Conservation (phyloP, 2,113 vertebrate genomes). For the Prinia subflava region DNA sequence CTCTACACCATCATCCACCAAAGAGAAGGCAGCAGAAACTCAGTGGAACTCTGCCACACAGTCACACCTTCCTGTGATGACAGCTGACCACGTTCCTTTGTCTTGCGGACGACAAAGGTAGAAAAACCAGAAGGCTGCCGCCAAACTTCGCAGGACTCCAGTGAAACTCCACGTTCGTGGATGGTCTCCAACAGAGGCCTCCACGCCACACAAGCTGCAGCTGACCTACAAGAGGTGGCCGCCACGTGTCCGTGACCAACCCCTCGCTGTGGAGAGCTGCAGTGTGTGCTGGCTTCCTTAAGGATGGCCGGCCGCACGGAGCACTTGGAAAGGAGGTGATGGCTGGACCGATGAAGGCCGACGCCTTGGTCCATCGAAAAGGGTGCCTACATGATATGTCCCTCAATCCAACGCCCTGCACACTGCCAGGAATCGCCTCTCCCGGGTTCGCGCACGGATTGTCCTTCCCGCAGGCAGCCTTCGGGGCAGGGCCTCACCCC, state of each 20-base stretch:
- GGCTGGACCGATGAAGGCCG: too few species aligned
- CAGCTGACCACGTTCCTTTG: neutral
- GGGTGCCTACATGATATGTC: rapidly evolving
- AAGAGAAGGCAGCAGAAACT: neutral
- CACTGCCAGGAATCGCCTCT: neutral
- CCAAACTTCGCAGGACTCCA: neutral
- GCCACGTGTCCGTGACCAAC: rapidly evolving
- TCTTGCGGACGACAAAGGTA: rapidly evolving
- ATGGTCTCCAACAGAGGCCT: neutral
- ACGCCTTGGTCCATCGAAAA: neutral
- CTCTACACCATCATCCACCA: rapidly evolving
- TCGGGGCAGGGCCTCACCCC: rapidly evolving
- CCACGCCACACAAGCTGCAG: neutral
- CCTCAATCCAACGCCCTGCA: neutral
- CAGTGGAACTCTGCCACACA: neutral
- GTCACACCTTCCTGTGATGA: rapidly evolving
- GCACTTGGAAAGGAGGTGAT: rapidly evolving
- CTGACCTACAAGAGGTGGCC: rapidly evolving
- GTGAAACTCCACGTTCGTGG: neutral
- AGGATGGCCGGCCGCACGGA: rapidly evolving
- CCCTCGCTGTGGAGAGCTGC: rapidly evolving
- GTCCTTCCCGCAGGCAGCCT: neutral
- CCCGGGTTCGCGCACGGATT: neutral
- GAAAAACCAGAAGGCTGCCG: neutral
- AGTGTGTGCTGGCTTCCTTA: rapidly evolving